Evolutionary conservation across 1,140 invertebrate species (phyloP), one percentile per base, ranked within the genome.

Genomic region (Ips nitidus): DNA sequence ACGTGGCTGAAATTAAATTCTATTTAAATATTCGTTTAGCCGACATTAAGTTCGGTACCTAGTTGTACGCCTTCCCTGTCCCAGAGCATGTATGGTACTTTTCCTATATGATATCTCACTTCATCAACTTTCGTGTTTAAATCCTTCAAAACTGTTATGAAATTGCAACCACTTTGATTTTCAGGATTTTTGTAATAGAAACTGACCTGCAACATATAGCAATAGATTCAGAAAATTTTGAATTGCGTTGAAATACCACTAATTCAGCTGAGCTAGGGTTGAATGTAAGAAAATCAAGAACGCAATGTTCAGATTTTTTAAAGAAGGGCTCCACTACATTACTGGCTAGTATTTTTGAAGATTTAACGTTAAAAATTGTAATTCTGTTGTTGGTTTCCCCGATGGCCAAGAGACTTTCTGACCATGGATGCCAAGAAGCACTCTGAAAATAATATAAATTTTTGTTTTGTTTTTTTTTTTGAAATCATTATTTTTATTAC

Each of bases 31-130:
- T 22, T 5, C 37, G 37, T 22, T 2, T 55, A 22, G 37, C 2
- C 22, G 45, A 6, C 45, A 6, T 50, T 8, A 50, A 8, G 7
- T 50, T 22, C 3, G 45, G 45, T 55, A 65, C 63, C 63, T 65
- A 66, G 47, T 47, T 66, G 53, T 5, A 42, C 57, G n/a, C 64
- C 64, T 39, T 41, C 57, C 45, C 64, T 55, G 41, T 66, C 64
- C 64, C 64, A 66, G 2, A 57, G 7, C 38, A 42, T 55, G 40
- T 55, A 41, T 8, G 64, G 64, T 47, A 66, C 64, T 40, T 42
- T 42, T 40, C 52, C 64, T 39, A 55, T n/a, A 43, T 57, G 64
- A 22, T 55, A 66, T 22, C 52, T 38, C 3, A 66, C 41, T 39
- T 66, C 64, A 43, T 66, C 64, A 37, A 66, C 64, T 56, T 22